Evolutionary conservation across 1,140 invertebrate genomes (phyloP).

Genomic region (Sminthurides bifidus): DNA sequence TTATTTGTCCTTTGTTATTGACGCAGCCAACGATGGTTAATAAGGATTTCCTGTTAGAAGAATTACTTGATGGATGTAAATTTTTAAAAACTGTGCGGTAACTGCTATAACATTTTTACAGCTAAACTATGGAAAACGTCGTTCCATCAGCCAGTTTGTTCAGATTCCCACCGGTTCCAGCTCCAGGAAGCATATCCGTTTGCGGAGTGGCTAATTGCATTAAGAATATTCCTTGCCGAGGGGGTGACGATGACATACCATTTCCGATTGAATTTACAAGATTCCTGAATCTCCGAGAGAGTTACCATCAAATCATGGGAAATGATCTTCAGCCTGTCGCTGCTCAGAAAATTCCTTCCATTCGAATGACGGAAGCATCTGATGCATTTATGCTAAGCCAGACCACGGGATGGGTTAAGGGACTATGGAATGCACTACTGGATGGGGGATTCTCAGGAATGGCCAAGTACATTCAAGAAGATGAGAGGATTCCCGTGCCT

Average conservation of each 20-base stretch:
- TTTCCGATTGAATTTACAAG: background rate
- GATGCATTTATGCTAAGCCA: conserved; percentile 3
- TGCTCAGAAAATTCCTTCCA: conserved; percentile 3
- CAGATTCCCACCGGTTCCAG: background rate
- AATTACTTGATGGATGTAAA: too few relatives aligned
- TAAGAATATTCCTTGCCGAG: background rate
- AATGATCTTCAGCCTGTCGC: background rate
- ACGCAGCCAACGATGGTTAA: too few relatives aligned
- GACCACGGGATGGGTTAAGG: background rate
- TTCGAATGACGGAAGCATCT: background rate
- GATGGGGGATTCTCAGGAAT: conserved; percentile 12
- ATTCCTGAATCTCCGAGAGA: background rate
- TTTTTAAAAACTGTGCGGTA: too few relatives aligned
- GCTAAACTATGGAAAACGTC: conserved; percentile 3
- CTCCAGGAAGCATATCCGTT: background rate
- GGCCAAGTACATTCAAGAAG: background rate
- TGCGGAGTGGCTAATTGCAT: background rate
- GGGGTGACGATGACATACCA: too few relatives aligned
- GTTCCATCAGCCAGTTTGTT: background rate
- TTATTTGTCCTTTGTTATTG: too few relatives aligned
- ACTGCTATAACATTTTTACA: too few relatives aligned
- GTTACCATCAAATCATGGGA: conserved; percentile 7
- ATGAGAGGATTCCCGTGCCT: background rate
- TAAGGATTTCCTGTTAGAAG: too few relatives aligned
- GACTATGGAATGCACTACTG: conserved; percentile 15